Conservation (phyloP, 2,888 invertebrate species). For the Ochropleura leucogaster region DNA sequence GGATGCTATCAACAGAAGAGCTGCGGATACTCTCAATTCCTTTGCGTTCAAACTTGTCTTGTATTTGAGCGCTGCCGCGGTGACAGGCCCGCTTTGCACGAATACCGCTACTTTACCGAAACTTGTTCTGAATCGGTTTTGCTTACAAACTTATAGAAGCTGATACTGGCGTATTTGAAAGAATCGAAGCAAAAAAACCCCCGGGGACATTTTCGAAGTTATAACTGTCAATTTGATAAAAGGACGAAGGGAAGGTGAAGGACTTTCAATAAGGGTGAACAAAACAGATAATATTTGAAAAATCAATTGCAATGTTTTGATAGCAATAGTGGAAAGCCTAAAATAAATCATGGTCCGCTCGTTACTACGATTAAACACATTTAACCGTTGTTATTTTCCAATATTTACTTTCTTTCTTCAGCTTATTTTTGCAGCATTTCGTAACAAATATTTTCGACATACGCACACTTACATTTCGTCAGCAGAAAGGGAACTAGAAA, state of each 20-base stretch:
- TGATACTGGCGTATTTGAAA: background rate
- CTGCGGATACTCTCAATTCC: conserved; percentile 53
- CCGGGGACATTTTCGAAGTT: background rate
- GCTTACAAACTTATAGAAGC: background rate
- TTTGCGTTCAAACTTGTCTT: conserved; percentile 48
- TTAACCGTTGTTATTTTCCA: background rate
- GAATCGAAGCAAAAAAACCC: background rate
- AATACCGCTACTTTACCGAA: conserved; percentile 38
- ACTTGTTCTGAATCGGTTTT: conserved; percentile 41
- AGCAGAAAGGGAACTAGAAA: conserved; percentile 29
- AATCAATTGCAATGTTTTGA: background rate
- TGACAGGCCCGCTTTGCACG: conserved; percentile 33
- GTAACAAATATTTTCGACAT: background rate
- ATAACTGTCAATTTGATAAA: background rate
- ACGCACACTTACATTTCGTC: conserved; percentile 2
- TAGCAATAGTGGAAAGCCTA: background rate
- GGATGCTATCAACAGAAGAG: conserved; percentile 57
- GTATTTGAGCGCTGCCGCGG: conserved; percentile 43
- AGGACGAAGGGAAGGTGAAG: background rate
- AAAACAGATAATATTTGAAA: background rate
- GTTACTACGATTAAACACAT: background rate
- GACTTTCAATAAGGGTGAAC: background rate
- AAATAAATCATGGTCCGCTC: background rate
- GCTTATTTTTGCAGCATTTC: background rate
- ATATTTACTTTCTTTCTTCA: background rate